A percentile compares a stretch with the other conserved stretches of the same genome.
These are phyloP conservation scores for Rhyacophila evoluta DNA, from an alignment of 2,888 invertebrate genomes.

Conservation along the genomic window DNA sequence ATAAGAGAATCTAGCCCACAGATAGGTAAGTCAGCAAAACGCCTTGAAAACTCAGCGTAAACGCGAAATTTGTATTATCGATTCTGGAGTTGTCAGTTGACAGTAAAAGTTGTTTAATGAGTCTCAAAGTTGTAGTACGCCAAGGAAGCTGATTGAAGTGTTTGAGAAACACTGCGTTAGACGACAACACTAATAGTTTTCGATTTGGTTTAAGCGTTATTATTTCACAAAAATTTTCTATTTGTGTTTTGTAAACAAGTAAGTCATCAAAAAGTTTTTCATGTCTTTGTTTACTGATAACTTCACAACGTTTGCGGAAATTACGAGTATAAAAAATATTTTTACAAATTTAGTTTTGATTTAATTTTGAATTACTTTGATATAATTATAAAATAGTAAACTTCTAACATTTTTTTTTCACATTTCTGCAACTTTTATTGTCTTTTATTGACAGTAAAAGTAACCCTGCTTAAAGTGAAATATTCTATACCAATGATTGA, in stretches of 20 bases:
- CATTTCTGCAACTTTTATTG: too few species aligned
- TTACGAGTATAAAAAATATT: too few species aligned
- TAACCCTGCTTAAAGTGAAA: too few species aligned
- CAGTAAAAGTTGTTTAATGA: conserved; percentile 11
- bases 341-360: too few species aligned
- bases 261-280: neutral
- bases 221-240: neutral
- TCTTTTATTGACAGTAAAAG: too few species aligned
- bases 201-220: neutral
- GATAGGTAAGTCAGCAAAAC: neutral
- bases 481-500: too few species aligned
- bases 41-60: neutral
- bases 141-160: neutral
- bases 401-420: too few species aligned
- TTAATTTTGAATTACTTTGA: too few species aligned
- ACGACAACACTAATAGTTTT: neutral
- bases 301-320: too few species aligned
- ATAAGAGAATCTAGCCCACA: neutral
- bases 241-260: neutral
- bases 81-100: conserved; percentile 34
- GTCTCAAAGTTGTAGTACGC: neutral
- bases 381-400: too few species aligned
- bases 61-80: conserved; percentile 38
- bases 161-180: neutral
- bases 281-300: conserved; percentile 20